Evolutionary conservation across 2,113 vertebrate genomes (phyloP).

Genomic region (Amblyopsis rosae): DNA sequence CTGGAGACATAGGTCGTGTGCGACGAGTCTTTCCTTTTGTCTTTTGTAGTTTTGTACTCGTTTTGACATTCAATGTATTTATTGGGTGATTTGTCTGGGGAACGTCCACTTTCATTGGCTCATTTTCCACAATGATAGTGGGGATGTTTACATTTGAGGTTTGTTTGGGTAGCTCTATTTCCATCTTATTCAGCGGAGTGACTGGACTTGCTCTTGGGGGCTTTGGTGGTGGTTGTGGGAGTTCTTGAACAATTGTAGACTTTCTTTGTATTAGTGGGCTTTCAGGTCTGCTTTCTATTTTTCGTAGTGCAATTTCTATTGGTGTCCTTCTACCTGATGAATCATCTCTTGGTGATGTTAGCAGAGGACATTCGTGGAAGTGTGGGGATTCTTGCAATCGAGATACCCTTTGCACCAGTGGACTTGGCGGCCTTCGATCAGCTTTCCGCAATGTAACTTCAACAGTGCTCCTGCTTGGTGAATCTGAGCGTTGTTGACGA

Average conservation of each 20-base stretch:
- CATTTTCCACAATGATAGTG: conserved; percentile 75
- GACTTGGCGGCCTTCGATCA: conserved; percentile 74
- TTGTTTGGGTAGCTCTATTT: conserved; percentile 49
- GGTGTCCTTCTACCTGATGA: conserved; percentile 62
- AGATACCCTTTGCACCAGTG: conserved; percentile 72
- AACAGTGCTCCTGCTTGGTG: conserved; percentile 60
- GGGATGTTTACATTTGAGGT: conserved; percentile 65
- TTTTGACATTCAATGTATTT: conserved; percentile 69
- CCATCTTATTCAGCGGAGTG: conserved; percentile 65
- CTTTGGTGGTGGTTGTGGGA: conserved; percentile 52
- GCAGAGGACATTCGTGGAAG: conserved; percentile 39
- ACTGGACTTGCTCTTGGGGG: conserved; percentile 41
- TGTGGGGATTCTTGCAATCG: conserved; percentile 65
- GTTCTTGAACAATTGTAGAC: conserved; percentile 52
- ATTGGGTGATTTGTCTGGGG: conserved; percentile 67
- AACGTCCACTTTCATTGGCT: conserved; percentile 66
- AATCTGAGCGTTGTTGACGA: conserved; percentile 59
- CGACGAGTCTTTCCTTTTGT: conserved; percentile 87
- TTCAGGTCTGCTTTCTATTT: conserved; percentile 73
- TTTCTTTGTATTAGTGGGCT: conserved; percentile 74
- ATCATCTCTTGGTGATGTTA: conserved; percentile 53
- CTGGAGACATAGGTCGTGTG: conserved; percentile 86
- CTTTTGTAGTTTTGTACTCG: conserved; percentile 73
- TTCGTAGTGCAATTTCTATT: conserved; percentile 62
- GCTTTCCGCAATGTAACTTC: conserved; percentile 72